Base-by-base conservation (phyloP, 2,888 invertebrate genomes). In the Mythimna impura region DNA sequence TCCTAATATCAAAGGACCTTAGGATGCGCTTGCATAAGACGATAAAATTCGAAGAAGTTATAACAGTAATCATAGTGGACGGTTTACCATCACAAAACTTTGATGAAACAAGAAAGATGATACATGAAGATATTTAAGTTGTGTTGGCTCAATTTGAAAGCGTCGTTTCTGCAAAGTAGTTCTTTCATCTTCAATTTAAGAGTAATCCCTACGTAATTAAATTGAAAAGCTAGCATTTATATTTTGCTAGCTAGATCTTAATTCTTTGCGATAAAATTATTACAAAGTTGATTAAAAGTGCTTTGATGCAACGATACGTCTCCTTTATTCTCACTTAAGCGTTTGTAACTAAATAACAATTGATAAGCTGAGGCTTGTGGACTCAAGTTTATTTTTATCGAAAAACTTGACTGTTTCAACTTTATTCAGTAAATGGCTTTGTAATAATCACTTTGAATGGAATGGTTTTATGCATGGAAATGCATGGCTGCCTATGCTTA, bases 301-400 rank as follows among this genome's bases (percentile, higher is more conserved):
- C 36, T 36, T 40, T 36, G 47, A 36, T 72, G 61, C 55, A 36
- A 54, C 30, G 43, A 55, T 47, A 71, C 36, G 34, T 36, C 25
- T 25, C 14, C 25, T 25, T 65, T 66, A 36, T 40, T 30, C n/a
- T 17, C n/a, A 30, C 55, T 60, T 67, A n/a, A 57, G 43, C 52
- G 17, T 25, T 73, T 50, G 3, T 22, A 43, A 60, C 34, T 62
- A 72, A 73, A 62, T 55, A 72, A 52, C 22, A 3, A 40, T 40
- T 10, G 14, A 62, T 40, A 57, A 30, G 72, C 47, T 14, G 20
- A 14, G n/a, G 30, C 20, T 63, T 25, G 25, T 4, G 20, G 22
- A 1, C 5, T 17, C 0, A 0, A 17, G 1, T 60, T 34, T 34
- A n/a, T 66, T 36, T 40, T 61, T 25, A 14, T 5, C 30, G 5